Evolutionary conservation across 2,888 invertebrate species (phyloP).

Genomic region (Pemphredon lugubris): DNA sequence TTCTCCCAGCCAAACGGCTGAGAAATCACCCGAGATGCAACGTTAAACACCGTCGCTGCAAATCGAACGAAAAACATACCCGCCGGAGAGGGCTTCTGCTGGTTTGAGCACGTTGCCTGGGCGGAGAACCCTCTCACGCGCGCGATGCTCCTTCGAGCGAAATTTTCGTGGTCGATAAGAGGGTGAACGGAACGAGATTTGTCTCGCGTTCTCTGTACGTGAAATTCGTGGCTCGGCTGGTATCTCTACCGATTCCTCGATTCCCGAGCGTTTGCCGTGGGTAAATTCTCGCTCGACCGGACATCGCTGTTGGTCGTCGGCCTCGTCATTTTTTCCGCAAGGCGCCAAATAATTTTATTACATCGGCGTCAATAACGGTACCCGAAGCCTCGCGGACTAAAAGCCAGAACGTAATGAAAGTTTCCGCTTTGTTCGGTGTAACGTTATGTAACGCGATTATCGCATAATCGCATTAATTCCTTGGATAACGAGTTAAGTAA

Average conservation of each 20-base stretch:
- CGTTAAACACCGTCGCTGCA: conserved; percentile 75
- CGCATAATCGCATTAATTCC: conserved; percentile 46
- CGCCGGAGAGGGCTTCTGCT: conserved; percentile 31
- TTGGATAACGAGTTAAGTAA: conserved; percentile 53
- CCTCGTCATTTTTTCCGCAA: too few species aligned
- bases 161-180: conserved; percentile 49
- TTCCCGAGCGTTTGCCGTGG: neutral
- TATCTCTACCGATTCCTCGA: conserved; percentile 15
- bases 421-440: neutral
- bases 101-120: conserved; percentile 22
- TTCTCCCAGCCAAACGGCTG: conserved; percentile 70
- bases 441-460: conserved; percentile 32
- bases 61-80: conserved; percentile 66
- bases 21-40: conserved; percentile 76
- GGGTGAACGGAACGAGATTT: conserved; percentile 51
- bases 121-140: conserved; percentile 42
- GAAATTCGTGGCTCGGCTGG: conserved; percentile 35
- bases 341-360: too few species aligned
- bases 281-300: neutral
- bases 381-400: neutral
- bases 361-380: too few species aligned
- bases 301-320: too few species aligned
- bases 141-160: conserved; percentile 43
- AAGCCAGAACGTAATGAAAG: conserved; percentile 18
- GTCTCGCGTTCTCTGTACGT: conserved; percentile 33